These are phyloP conservation scores for Drosophila erecta DNA, from an alignment of 1,140 invertebrate genomes.

Conservation along the genomic window DNA sequence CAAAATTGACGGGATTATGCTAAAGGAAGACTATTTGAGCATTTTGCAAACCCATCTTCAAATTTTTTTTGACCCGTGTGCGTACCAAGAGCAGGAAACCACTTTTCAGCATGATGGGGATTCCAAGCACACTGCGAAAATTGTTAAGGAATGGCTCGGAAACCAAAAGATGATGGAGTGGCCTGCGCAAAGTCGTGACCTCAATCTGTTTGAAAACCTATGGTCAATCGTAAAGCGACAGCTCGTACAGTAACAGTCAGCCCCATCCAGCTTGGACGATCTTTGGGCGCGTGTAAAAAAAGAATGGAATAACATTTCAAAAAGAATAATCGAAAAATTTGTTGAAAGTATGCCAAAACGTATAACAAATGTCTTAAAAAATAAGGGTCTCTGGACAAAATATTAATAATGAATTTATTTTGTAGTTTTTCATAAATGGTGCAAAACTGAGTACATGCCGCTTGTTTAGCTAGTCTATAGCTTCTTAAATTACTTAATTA, in stretches of 20 bases:
- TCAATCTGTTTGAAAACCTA: not conserved
- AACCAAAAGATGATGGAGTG: not conserved
- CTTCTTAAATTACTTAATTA: no score
- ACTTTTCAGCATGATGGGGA: no score
- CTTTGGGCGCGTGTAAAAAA: no score
- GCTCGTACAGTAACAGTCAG: not conserved
- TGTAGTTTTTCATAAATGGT: not conserved
- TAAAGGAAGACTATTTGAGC: not conserved
- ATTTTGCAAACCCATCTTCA: not conserved
- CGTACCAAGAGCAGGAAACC: not conserved
- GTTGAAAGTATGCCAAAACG: not conserved
- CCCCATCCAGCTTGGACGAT: not conserved
- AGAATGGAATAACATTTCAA: no score
- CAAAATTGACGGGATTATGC: not conserved
- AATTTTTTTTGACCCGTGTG: not conserved
- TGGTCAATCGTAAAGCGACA: not conserved
- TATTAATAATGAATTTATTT: not conserved
- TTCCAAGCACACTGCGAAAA: no score
- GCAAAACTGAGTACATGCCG: not conserved
- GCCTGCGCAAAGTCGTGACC: not conserved
- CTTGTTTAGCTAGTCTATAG: no score
- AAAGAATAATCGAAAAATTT: not conserved
- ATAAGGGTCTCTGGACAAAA: not conserved
- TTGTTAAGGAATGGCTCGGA: not conserved
- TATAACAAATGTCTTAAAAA: not conserved